phyloP scores from a whole-genome alignment of 92 coral and sea anemone genomes.

The Zoanthus solanderi region DNA sequence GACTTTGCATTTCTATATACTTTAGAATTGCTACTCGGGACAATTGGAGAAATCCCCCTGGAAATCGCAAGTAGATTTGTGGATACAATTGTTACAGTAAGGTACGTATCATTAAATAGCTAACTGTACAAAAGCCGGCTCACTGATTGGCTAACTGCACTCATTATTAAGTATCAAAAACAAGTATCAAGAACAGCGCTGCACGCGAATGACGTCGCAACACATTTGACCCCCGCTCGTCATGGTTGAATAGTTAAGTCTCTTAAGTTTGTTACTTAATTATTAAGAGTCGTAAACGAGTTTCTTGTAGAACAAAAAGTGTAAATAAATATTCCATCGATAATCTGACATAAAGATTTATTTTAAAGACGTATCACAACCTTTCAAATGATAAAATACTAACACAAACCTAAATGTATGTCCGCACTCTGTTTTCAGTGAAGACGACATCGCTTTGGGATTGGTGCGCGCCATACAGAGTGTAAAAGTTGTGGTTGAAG shows the following conservation, averaged over 20 bases:
- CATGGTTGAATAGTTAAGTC: no score
- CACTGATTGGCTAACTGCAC: not conserved
- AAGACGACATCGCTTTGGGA: conserved; percentile 84
- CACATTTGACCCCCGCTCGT: no score
- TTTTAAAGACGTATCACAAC: no score
- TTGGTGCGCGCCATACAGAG: conserved; percentile 78
- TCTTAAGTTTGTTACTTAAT: no score
- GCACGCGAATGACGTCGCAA: no score
- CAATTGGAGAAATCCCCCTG: conserved; percentile 70
- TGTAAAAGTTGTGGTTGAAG: conserved; percentile 80
- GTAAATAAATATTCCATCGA: no score
- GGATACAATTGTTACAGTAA: conserved; percentile 83
- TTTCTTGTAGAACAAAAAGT: no score
- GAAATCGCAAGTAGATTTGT: conserved; percentile 70
- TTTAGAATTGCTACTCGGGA: conserved; percentile 52
- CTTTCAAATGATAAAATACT: no score
- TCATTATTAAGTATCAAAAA: no score
- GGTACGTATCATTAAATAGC: conserved; percentile 48
- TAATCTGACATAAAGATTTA: no score
- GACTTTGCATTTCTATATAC: not conserved
- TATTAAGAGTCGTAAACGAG: no score
- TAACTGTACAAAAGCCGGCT: not conserved
- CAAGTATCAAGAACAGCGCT: no score
- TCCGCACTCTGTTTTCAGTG: conserved; percentile 50
- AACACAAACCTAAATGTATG: not conserved